phyloP scores from a whole-genome alignment of 2,113 vertebrate species.

The Entosphenus tridentatus region DNA sequence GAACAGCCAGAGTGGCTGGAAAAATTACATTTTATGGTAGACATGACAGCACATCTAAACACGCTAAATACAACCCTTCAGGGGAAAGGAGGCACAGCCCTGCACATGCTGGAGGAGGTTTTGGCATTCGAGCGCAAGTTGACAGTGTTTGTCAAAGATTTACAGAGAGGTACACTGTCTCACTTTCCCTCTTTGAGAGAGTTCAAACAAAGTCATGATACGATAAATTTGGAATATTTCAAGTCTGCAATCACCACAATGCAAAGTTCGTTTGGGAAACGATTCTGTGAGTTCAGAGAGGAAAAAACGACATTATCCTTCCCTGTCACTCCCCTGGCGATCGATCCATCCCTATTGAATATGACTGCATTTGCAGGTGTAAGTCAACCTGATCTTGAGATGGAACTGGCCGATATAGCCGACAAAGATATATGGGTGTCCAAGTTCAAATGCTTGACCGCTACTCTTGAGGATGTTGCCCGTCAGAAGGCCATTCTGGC shows the following conservation, averaged over 20 bases:
- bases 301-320: conserved; percentile 3
- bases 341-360: no score
- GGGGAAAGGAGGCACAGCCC: conserved; percentile 12
- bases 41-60: conserved; percentile 15
- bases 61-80: conserved; percentile 13
- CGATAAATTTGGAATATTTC: conserved; percentile 9
- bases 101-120: conserved; percentile 12
- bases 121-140: conserved; percentile 14
- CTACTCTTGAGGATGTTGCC: conserved; percentile 14
- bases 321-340: no score
- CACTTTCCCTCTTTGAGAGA: conserved; percentile 15
- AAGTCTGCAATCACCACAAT: neutral
- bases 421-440: conserved; percentile 16
- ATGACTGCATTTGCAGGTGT: conserved; percentile 10
- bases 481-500: conserved; percentile 12
- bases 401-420: conserved; percentile 12
- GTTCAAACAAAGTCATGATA: conserved; percentile 16
- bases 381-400: conserved; percentile 12
- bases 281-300: neutral
- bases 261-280: neutral
- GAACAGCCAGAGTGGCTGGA: conserved; percentile 13
- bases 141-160: conserved; percentile 13
- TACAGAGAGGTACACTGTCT: no score
- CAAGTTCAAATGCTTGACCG: conserved; percentile 13
- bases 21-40: conserved; percentile 15